Evolutionary conservation across 2,797 vertebrate species (phyloP), one percentile per base, ranked within the genome.

Genomic region (Denticeps clupeoides): DNA sequence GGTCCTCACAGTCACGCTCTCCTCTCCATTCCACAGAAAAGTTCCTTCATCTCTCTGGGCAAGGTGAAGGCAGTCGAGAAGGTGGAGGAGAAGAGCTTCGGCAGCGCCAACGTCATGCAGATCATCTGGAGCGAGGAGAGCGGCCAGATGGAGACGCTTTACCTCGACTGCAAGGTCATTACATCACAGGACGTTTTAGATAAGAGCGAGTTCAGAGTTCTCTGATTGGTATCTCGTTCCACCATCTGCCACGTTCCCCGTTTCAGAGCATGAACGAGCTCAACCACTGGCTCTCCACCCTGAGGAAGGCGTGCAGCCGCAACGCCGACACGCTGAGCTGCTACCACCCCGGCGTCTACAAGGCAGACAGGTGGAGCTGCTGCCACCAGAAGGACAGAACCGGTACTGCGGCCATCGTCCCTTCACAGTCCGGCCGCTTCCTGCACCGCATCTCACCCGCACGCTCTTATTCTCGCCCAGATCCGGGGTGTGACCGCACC

Each of bases 61-160:
- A 73, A 72, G 64, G 79, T 90, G 62, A 75, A 72, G 1, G 87
- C 85, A 0, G 80, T 83, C 0, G 88, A 90, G 60, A 89, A 88
- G 55, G 87, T 89, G 53, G 87, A 88, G 53, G 86, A 89, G 69
- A 89, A 89, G 67, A 85, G 87, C 59, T 90, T 90, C 0, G 79
- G 88, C 41, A 87, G 69, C 67, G 75, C 81, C 0, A 77, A 86
- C 0, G 83, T 89, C 64, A 84, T 90, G 87, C 88, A 90, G 69
- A 81, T 89, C 43, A 81, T 89, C 48, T 87, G 83, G 3, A 4
- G 59, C 0, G 82, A 79, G 0, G 41, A 78, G 0, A 60, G 19
- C 0, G 80, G 80, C 48, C 68, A 48, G 55, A 61, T 65, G 41
- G 86, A 89, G 70, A 88, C 80, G 0, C 70, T 79, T 13, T 90